Percentiles rank a stretch among this genome's conserved stretches.
These are phyloP conservation scores for Petroica traversi DNA, from an alignment of 2,113 vertebrate species.

Conservation along the genomic window DNA sequence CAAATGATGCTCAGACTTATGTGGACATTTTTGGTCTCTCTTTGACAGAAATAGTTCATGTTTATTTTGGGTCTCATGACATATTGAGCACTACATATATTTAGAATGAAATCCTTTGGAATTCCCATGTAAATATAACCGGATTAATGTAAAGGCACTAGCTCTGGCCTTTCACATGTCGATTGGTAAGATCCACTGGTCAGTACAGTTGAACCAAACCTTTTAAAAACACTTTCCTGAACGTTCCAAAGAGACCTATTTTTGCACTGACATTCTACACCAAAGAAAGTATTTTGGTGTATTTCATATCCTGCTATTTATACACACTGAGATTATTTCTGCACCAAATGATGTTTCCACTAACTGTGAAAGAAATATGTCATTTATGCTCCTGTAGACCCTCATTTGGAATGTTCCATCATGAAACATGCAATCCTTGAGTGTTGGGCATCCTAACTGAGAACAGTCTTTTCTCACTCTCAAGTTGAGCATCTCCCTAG, in stretches of 20 bases:
- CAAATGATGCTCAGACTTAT: not conserved
- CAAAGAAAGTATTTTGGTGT: conserved; percentile 44
- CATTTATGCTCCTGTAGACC: not conserved
- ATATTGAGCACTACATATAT: not conserved
- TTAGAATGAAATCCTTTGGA: not conserved
- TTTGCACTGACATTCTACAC: conserved; percentile 36
- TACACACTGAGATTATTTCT: conserved; percentile 45
- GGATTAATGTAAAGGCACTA: not conserved
- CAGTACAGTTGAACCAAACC: not conserved
- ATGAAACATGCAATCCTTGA: not conserved
- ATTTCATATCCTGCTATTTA: conserved; percentile 53
- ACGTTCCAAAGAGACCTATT: conserved; percentile 24
- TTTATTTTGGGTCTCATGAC: not conserved
- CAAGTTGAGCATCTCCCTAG: not conserved
- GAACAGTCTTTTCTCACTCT: not conserved
- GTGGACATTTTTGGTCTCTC: not conserved
- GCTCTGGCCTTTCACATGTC: not conserved
- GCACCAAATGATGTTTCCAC: conserved; percentile 31
- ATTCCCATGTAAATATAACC: rapidly evolving
- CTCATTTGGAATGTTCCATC: not conserved
- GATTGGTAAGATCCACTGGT: not conserved
- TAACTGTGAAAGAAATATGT: not conserved
- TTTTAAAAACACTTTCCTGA: not conserved
- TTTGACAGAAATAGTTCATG: not conserved
- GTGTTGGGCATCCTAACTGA: not conserved